phyloP scores from a whole-genome alignment of 2,113 vertebrate species.

The Indicator indicator region DNA sequence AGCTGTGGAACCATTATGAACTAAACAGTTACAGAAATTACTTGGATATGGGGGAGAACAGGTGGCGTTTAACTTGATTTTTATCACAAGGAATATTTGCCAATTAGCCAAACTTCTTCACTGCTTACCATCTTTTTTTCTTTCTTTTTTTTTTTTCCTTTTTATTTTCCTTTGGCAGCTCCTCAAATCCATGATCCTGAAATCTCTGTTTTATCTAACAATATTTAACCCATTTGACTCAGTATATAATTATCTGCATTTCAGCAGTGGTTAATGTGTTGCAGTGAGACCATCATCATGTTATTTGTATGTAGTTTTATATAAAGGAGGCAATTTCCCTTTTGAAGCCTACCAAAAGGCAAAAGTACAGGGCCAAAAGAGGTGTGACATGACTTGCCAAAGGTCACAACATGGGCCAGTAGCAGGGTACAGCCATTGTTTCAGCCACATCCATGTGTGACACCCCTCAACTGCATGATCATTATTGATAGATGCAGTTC shows the following conservation, averaged over 20 bases:
- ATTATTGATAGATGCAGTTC: neutral
- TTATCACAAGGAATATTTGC: neutral
- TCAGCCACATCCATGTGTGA: neutral
- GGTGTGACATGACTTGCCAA: neutral
- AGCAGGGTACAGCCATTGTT: neutral
- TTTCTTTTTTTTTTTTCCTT: neutral
- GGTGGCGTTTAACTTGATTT: neutral
- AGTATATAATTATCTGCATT: neutral
- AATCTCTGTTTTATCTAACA: neutral
- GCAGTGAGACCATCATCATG: neutral
- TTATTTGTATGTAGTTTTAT: neutral
- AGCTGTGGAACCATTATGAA: neutral
- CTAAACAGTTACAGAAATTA: neutral
- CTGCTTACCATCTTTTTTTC: no score
- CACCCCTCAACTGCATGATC: neutral
- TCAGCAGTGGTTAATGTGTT: neutral
- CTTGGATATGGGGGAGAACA: neutral
- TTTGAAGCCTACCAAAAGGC: neutral
- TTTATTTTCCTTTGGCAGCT: neutral
- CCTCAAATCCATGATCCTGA: neutral
- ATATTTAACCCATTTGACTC: neutral
- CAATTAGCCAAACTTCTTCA: neutral
- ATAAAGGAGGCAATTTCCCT: neutral
- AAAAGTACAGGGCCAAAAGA: neutral
- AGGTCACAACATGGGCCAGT: fast-evolving